Evolutionary conservation across 2,113 vertebrate genomes (phyloP).

Genomic region (Oncorhynchus mykiss): DNA sequence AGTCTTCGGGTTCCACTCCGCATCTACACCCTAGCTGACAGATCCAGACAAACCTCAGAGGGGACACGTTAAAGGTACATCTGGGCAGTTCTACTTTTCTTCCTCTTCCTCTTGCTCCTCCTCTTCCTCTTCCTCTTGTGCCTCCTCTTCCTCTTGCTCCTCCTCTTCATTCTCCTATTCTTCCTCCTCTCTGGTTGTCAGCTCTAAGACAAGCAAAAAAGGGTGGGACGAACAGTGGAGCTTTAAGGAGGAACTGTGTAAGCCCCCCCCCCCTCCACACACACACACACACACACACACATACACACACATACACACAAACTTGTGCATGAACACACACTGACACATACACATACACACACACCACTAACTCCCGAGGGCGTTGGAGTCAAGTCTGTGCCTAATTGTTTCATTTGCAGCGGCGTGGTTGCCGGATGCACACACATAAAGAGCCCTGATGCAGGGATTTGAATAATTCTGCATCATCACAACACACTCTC

Average conservation of each 20-base stretch:
- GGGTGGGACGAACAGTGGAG: conserved; percentile 34
- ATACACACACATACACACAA: background rate
- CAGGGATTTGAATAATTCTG: conserved; percentile 73
- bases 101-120: too few relatives aligned
- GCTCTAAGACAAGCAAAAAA: conserved; percentile 33
- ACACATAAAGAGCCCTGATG: conserved; percentile 43
- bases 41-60: conserved; percentile 36
- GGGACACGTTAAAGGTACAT: conserved; percentile 27
- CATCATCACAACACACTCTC: conserved; percentile 57
- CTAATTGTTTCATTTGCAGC: conserved; percentile 49
- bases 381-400: conserved; percentile 41
- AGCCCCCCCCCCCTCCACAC: too few relatives aligned
- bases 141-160: too few relatives aligned
- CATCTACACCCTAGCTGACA: conserved; percentile 22
- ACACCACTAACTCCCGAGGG: conserved; percentile 45
- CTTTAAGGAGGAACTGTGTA: conserved; percentile 58
- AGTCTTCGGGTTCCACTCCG: conserved; percentile 6
- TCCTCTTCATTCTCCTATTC: conserved; percentile 5
- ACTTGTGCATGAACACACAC: background rate
- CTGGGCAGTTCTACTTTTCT: background rate
- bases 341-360: background rate
- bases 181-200: conserved; percentile 36
- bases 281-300: too few relatives aligned
- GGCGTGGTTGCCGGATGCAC: conserved; percentile 38
- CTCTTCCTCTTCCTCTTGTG: too few relatives aligned